phyloP scores from a whole-genome alignment of 2,797 vertebrate genomes.

The Otolemur crassicaudatus region DNA sequence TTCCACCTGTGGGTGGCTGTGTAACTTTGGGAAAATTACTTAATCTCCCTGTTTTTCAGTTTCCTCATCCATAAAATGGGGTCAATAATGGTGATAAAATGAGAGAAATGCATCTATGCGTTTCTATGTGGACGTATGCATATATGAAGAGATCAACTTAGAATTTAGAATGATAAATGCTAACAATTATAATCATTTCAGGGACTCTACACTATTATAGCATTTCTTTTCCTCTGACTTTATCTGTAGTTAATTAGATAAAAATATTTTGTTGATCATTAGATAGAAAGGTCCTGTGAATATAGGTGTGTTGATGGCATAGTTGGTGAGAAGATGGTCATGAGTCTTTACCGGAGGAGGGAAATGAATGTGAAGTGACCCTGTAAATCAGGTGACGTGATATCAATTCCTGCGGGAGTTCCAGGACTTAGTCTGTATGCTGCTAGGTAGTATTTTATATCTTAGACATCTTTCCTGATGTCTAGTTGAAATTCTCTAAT shows the following conservation, averaged over 20 bases:
- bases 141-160: background rate
- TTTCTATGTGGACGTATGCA: background rate
- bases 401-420: background rate
- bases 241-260: background rate
- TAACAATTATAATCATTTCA: background rate
- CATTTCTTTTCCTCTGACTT: conserved; percentile 21
- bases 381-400: background rate
- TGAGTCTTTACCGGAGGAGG: background rate
- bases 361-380: background rate
- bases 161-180: background rate
- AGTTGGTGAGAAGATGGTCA: background rate
- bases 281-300: background rate
- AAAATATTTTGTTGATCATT: background rate
- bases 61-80: conserved; percentile 5
- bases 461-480: conserved; percentile 24
- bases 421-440: background rate
- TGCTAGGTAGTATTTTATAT: background rate
- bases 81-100: background rate
- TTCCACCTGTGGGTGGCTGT: background rate
- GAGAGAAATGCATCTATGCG: background rate
- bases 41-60: background rate
- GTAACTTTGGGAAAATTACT: background rate
- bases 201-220: background rate
- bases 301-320: background rate
- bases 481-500: conserved; percentile 39